Percentiles rank a stretch among this genome's conserved stretches.
These are phyloP conservation scores for Alsophila aescularia DNA, from an alignment of 2,888 invertebrate genomes.

Conservation along the genomic window DNA sequence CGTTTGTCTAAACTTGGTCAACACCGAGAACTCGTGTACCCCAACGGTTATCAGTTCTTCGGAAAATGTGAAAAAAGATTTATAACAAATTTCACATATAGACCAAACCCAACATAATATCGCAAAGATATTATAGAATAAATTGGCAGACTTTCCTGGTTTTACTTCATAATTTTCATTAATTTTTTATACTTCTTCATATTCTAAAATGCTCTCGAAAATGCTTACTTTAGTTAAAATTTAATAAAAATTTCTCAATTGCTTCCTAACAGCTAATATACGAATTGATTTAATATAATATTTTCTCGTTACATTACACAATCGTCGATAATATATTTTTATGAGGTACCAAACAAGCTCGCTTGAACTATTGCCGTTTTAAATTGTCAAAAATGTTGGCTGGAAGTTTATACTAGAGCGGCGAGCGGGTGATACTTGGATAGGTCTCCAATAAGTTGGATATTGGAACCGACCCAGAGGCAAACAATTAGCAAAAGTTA, in stretches of 20 bases:
- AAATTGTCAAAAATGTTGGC: conserved; percentile 15
- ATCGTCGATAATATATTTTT: too few relatives aligned
- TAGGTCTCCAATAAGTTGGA: conserved; percentile 47
- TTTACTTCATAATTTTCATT: too few relatives aligned
- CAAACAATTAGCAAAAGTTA: conserved; percentile 77
- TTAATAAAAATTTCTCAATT: conserved; percentile 13
- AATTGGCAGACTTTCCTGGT: too few relatives aligned
- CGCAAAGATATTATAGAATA: too few relatives aligned
- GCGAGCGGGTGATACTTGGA: conserved; percentile 20
- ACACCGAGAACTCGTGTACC: too few relatives aligned
- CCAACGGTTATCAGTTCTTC: too few relatives aligned
- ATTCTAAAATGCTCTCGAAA: too few relatives aligned
- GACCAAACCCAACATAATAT: too few relatives aligned
- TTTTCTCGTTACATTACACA: conserved; percentile 58
- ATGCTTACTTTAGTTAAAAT: neutral
- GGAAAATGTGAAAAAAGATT: too few relatives aligned
- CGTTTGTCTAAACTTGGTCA: too few relatives aligned
- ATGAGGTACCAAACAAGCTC: conserved; percentile 38
- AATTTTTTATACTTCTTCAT: too few relatives aligned
- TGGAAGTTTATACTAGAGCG: neutral
- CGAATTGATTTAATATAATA: conserved; percentile 67
- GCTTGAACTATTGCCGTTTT: conserved; percentile 29
- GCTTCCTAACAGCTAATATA: conserved; percentile 45
- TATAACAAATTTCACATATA: too few relatives aligned
- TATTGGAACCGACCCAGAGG: conserved; percentile 56